These are phyloP conservation scores for Halichoeres trimaculatus DNA, from an alignment of 2,113 vertebrate genomes.

Conservation along the genomic window DNA sequence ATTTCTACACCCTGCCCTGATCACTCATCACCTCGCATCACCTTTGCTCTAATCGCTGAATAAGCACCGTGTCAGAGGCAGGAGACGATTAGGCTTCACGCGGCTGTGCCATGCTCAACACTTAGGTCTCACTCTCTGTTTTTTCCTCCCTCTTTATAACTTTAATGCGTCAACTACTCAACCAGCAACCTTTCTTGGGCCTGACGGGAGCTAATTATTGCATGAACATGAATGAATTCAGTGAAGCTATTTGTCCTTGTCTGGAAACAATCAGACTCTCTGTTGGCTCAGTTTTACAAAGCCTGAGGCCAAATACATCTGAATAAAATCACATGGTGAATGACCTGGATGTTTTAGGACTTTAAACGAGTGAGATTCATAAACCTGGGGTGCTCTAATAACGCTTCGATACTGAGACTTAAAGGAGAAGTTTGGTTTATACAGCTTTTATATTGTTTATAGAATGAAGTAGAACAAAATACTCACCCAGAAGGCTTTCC, in stretches of 20 bases:
- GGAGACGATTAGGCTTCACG: slow-evolving; percentile 39
- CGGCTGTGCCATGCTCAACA: slow-evolving; percentile 58
- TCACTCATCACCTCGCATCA: slow-evolving; percentile 28
- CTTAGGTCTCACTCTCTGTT: slow-evolving; percentile 24
- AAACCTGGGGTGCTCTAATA: slow-evolving; percentile 24
- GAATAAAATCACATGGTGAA: slow-evolving; percentile 52
- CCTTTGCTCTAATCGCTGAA: slow-evolving; percentile 63
- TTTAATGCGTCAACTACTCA: slow-evolving; percentile 64
- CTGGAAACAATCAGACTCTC: slow-evolving; percentile 62
- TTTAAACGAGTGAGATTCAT: slow-evolving; percentile 28
- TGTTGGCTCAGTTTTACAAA: slow-evolving; percentile 56
- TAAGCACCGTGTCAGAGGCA: slow-evolving; percentile 47
- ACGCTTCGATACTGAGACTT: slow-evolving; percentile 15
- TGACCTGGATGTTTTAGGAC: slow-evolving; percentile 45
- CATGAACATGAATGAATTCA: slow-evolving; percentile 63
- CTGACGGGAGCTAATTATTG: slow-evolving; percentile 78
- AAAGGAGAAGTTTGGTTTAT: too few species aligned
- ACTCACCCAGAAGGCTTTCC: too few species aligned
- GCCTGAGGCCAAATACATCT: slow-evolving; percentile 62
- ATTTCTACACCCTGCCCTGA: slow-evolving; percentile 24
- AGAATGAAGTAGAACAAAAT: too few species aligned
- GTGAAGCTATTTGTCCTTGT: slow-evolving; percentile 68
- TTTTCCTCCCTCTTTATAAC: slow-evolving; percentile 27
- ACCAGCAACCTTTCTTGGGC: slow-evolving; percentile 56
- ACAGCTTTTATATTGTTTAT: too few species aligned